Conservation (phyloP, 2,113 vertebrate species). For the Hippocampus barbouri region DNA sequence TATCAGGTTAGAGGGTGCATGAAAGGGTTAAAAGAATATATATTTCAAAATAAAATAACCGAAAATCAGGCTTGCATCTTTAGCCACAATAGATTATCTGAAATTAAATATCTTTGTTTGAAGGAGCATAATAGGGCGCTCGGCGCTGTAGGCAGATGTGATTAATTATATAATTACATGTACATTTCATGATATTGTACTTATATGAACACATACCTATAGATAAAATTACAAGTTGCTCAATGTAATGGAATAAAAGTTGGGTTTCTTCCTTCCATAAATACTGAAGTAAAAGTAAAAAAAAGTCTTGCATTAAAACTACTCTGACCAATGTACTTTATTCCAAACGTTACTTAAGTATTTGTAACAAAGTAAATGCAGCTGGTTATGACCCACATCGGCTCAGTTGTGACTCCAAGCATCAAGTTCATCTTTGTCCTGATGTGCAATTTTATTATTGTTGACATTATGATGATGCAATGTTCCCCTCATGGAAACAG, state of each 20-base stretch:
- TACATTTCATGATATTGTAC: no score
- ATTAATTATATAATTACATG: no score
- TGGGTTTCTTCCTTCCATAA: background rate
- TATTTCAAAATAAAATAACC: no score
- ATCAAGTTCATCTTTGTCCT: conserved; percentile 23
- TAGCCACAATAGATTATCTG: no score
- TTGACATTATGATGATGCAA: conserved; percentile 23
- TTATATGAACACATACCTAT: no score
- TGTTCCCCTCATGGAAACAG: conserved; percentile 36
- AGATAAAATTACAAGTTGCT: background rate
- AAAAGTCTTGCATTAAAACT: background rate
- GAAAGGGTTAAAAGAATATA: no score
- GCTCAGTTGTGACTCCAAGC: conserved; percentile 2
- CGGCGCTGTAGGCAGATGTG: no score
- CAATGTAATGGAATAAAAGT: background rate
- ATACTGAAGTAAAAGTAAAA: background rate
- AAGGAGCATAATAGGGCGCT: no score
- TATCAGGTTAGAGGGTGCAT: no score
- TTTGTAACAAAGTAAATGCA: background rate
- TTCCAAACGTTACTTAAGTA: background rate
- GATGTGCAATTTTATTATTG: conserved; percentile 30
- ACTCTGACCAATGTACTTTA: background rate
- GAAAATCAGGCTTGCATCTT: no score
- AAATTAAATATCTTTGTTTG: no score
- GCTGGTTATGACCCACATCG: background rate